A percentile compares a stretch with the other conserved stretches of the same genome.
phyloP scores from a whole-genome alignment of 2,797 vertebrate genomes.

The Hemibagrus guttatus region DNA sequence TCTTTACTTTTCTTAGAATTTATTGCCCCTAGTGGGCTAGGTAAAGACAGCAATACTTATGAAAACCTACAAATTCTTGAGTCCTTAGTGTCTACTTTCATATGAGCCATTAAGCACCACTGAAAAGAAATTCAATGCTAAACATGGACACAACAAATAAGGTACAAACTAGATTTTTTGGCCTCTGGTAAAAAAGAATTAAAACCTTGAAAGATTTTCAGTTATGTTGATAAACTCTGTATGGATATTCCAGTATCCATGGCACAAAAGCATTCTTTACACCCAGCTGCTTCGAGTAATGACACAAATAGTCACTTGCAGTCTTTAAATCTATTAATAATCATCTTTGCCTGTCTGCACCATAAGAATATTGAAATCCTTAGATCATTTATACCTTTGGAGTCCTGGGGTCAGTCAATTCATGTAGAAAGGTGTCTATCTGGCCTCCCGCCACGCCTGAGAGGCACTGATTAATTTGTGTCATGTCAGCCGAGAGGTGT shows the following conservation, averaged over 20 bases:
- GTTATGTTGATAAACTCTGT: not conserved
- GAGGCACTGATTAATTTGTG: conserved; percentile 32
- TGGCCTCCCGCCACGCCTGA: conserved; percentile 21
- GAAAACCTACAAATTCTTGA: too few relatives aligned
- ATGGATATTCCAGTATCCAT: not conserved
- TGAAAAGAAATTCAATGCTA: too few relatives aligned
- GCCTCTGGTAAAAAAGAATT: too few relatives aligned
- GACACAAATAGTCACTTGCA: not conserved
- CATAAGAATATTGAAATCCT: not conserved
- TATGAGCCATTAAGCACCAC: too few relatives aligned
- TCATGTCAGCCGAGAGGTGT: conserved; percentile 22
- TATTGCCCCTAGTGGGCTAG: too few relatives aligned
- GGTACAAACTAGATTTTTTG: too few relatives aligned
- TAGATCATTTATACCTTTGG: not conserved
- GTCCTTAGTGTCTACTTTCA: too few relatives aligned
- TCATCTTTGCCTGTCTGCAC: not conserved
- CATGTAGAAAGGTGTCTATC: not conserved
- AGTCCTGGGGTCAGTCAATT: conserved; percentile 9
- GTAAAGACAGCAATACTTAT: too few relatives aligned
- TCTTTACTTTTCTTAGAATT: too few relatives aligned
- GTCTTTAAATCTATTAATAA: not conserved
- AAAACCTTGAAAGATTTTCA: not conserved
- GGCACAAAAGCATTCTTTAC: not conserved
- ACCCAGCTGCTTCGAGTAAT: not conserved
- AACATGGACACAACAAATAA: too few relatives aligned